These are phyloP conservation scores for Phoebastria nigripes DNA, from an alignment of 2,797 vertebrate species.

Conservation along the genomic window DNA sequence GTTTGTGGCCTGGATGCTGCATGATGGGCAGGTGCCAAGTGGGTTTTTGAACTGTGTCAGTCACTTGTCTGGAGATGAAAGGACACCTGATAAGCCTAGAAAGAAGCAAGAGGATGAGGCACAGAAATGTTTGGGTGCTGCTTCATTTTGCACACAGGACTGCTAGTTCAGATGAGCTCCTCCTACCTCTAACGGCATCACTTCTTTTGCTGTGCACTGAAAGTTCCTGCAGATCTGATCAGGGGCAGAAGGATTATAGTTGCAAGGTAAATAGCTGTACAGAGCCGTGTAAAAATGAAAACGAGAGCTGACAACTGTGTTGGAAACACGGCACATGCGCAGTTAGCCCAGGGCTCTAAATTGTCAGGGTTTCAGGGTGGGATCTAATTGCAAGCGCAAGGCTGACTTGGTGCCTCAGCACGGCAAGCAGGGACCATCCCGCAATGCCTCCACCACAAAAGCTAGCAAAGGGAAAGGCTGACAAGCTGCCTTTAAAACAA, in stretches of 20 bases:
- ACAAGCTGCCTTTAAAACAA: background rate
- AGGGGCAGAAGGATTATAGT: background rate
- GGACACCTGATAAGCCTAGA: background rate
- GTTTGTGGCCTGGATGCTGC: background rate
- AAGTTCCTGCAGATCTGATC: background rate
- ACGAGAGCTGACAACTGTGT: accelerated
- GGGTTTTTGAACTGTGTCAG: background rate
- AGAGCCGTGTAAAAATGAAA: background rate
- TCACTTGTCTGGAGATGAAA: background rate
- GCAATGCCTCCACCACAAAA: background rate
- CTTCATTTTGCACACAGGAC: background rate
- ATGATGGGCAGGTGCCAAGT: background rate
- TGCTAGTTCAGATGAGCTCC: background rate
- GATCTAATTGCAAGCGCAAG: accelerated
- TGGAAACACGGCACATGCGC: background rate
- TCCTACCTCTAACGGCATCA: background rate
- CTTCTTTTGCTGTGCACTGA: background rate
- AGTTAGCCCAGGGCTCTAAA: background rate
- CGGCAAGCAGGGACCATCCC: background rate
- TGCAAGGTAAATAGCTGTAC: background rate
- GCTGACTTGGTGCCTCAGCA: background rate
- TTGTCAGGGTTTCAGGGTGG: background rate
- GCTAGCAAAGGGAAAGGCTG: background rate
- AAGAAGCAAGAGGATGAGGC: background rate
- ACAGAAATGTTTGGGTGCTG: background rate